A percentile compares a stretch with the other conserved stretches of the same genome.
phyloP scores from a whole-genome alignment of 92 coral and sea anemone species.

The Paragorgia papillata region DNA sequence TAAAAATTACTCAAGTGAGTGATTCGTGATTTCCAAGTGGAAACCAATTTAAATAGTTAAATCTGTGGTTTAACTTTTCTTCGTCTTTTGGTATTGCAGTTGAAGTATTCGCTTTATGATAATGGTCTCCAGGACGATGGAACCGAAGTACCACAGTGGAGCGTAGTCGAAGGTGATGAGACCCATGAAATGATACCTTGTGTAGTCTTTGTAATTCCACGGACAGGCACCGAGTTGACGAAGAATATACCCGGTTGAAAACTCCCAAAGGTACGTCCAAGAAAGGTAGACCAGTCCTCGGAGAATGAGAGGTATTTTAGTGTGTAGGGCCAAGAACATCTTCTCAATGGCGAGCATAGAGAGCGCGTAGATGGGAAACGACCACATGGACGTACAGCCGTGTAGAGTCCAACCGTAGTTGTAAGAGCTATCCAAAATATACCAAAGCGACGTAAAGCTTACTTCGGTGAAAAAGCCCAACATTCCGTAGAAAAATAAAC shows the following conservation, averaged over 20 bases:
- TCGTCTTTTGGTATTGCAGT: slow-evolving; percentile 66
- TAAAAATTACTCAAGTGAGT: no score
- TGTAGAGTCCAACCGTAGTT: slow-evolving; percentile 95
- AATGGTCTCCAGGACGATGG: slow-evolving; percentile 75
- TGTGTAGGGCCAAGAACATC: slow-evolving; percentile 70
- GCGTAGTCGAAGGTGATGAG: slow-evolving; percentile 94
- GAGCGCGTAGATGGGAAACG: slow-evolving; percentile 89
- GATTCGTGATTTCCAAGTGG: no score
- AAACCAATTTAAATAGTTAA: no score
- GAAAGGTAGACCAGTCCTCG: slow-evolving; percentile 82
- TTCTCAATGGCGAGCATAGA: slow-evolving; percentile 75
- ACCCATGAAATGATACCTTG: slow-evolving; percentile 81
- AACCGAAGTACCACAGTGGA: slow-evolving; percentile 89
- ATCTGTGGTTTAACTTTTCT: slow-evolving; percentile 10
- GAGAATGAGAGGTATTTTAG: slow-evolving; percentile 66
- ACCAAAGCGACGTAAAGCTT: slow-evolving; percentile 97
- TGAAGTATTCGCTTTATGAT: slow-evolving; percentile 83
- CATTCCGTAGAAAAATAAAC: slow-evolving; percentile 85
- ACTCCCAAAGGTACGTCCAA: slow-evolving; percentile 96
- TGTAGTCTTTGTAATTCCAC: slow-evolving; percentile 92
- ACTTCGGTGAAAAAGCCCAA: slow-evolving; percentile 93
- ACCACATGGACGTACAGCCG: slow-evolving; percentile 96
- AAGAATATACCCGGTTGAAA: slow-evolving; percentile 70
- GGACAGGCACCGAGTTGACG: slow-evolving; percentile 97
- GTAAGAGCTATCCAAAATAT: slow-evolving; percentile 83